phyloP scores from a whole-genome alignment of 2,888 invertebrate species.

The Nephrotoma appendiculata region DNA sequence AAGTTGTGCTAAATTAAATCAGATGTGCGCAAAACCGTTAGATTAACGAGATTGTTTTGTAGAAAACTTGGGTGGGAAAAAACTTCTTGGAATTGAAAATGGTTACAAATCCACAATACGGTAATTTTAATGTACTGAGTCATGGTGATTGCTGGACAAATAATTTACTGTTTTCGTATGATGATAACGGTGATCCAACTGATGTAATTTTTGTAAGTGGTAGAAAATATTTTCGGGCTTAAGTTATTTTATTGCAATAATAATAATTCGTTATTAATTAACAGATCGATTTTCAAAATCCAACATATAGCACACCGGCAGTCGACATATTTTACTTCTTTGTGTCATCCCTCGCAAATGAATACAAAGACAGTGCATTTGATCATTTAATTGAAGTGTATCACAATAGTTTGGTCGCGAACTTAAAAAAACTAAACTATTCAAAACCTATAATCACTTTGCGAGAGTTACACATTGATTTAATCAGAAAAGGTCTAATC shows the following conservation, averaged over 20 bases:
- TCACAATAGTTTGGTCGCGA: not conserved
- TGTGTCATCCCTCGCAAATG: not conserved
- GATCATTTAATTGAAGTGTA: not conserved
- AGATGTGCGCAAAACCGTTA: not conserved
- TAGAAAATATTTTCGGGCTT: not conserved
- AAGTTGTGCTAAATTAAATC: not conserved
- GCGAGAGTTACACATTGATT: not conserved
- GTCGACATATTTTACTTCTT: not conserved
- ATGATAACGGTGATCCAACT: not conserved
- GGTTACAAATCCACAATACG: not conserved
- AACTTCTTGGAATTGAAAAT: not conserved
- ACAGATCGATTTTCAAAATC: not conserved
- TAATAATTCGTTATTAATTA: not conserved
- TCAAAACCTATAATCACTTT: not conserved
- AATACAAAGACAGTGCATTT: not conserved
- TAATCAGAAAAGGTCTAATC: not conserved
- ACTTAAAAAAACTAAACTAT: not conserved
- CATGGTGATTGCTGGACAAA: constrained; percentile 3
- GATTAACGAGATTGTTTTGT: not conserved
- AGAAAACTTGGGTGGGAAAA: not conserved
- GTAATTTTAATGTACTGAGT: constrained; percentile 1
- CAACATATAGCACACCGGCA: not conserved
- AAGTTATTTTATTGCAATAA: not conserved
- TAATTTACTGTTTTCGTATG: not conserved
- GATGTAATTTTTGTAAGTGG: not conserved